phyloP scores from a whole-genome alignment of 2,797 vertebrate genomes.

The Malacoraja senta region DNA sequence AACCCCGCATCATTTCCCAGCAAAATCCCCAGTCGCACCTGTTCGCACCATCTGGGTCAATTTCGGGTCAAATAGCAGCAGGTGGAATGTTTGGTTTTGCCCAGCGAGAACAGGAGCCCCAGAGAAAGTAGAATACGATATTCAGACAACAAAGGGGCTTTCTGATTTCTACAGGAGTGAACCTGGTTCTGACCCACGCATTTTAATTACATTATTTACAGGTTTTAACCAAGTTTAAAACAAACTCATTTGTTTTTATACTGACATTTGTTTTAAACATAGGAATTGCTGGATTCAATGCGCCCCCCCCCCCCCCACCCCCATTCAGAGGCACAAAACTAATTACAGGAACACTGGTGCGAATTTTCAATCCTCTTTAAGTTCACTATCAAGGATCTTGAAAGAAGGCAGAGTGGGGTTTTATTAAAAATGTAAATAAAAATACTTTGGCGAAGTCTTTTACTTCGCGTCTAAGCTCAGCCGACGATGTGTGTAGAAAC shows the following conservation, averaged over 20 bases:
- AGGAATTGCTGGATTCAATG: not conserved
- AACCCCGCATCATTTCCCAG: not conserved
- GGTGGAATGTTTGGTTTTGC: not conserved
- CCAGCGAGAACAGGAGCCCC: not conserved
- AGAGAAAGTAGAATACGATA: not conserved
- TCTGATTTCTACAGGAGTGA: not conserved
- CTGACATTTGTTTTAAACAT: not conserved
- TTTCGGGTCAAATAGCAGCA: not conserved
- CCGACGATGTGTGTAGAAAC: not conserved
- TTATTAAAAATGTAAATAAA: not conserved
- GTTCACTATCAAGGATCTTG: not conserved
- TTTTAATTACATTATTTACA: not conserved
- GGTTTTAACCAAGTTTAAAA: not conserved
- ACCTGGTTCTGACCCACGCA: no score
- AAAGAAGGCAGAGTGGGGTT: not conserved
- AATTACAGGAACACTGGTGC: not conserved
- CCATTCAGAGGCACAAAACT: no score
- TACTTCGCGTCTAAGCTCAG: no score
- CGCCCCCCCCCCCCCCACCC: rapidly evolving
- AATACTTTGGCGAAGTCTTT: no score
- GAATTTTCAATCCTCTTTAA: not conserved
- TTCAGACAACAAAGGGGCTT: not conserved
- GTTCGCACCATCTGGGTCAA: not conserved
- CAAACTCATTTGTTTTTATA: not conserved
- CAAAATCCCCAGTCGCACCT: not conserved